Evolutionary conservation across 2,797 vertebrate species (phyloP), one percentile per base, ranked within the genome.

Genomic region (Chiloscyllium punctatum): DNA sequence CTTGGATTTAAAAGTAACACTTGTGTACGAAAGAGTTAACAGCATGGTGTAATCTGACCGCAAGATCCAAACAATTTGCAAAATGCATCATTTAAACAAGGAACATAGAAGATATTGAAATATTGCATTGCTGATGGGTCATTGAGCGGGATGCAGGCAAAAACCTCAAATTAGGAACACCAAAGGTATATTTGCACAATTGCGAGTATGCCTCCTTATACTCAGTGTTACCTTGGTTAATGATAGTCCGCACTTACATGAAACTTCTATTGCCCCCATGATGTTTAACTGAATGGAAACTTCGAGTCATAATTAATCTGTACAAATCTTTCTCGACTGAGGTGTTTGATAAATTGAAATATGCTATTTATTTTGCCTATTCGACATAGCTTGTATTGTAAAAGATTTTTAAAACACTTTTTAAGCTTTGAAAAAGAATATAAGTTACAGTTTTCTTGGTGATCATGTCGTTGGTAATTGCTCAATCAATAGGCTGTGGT

Each of bases 21-120:
- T 13, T 84, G 3, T 25, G 25, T 21, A 66, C 37, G 48, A 84
- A 66, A 90, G 53, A 91, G 57, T 91, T 68, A 91, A 68, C 62
- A 91, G 33, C 90, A 42, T 69, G n/a, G 23, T 92, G 33, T n/a
- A 91, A 48, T 66, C n/a, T 92, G 90, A 69, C 66, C 66, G 6
- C 37, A 92, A 23, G 4, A 37, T 69, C 37, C 90, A 92, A 30
- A 27, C 18, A 42, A 92, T 42, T 92, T 69, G 90, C 90, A 69
- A 62, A 92, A 92, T 48, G 3, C 3, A 68, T 66, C 21, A 9
- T 69, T 69, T 69, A n/a, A 42, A 69, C n/a, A 37, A 92, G 90
- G n/a, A 69, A 92, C 90, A 92, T 69, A 18, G 33, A 87, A 8
- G 48, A 91, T 91, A 37, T 94, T 94, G 69, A 72, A 74, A 94